These are phyloP conservation scores for Adelognathus sp. DNA, from an alignment of 2,888 invertebrate genomes.

Conservation along the genomic window DNA sequence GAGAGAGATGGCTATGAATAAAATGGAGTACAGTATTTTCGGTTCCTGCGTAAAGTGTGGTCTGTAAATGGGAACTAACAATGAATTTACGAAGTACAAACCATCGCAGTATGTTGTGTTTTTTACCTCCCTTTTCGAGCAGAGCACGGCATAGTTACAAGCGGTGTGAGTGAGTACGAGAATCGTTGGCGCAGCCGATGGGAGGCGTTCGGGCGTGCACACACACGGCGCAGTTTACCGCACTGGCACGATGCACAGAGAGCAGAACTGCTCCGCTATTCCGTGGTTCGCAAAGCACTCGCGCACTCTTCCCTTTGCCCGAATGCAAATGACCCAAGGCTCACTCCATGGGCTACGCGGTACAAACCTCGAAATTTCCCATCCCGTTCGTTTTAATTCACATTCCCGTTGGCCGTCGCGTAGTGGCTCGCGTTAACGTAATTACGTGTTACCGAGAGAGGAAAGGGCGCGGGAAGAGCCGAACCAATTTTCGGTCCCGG, in stretches of 20 bases:
- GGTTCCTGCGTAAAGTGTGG: constrained; percentile 20
- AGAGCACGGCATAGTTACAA: background rate
- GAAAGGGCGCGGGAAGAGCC: background rate
- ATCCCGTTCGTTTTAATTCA: constrained; percentile 32
- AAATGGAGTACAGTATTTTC: constrained; percentile 12
- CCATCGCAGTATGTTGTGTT: background rate
- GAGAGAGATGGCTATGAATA: too few relatives aligned
- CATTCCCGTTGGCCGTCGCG: constrained; percentile 35
- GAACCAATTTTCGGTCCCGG: constrained; percentile 30
- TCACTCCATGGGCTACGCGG: background rate
- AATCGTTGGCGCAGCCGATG: background rate
- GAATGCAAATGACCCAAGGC: constrained; percentile 44
- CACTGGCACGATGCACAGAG: background rate
- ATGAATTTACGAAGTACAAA: background rate
- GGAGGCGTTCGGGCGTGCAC: background rate
- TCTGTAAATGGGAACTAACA: background rate
- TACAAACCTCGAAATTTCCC: constrained; percentile 46
- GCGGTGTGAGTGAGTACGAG: background rate
- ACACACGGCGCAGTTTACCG: background rate
- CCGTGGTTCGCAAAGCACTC: constrained; percentile 20
- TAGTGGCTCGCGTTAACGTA: constrained; percentile 47
- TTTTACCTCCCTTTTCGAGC: background rate
- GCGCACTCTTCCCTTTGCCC: constrained; percentile 15
- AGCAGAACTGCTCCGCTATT: background rate
- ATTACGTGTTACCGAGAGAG: constrained; percentile 44